A percentile compares a stretch with the other conserved stretches of the same genome.
Evolutionary conservation across 2,888 invertebrate genomes (phyloP).

Genomic region (Idaea dimidiata): DNA sequence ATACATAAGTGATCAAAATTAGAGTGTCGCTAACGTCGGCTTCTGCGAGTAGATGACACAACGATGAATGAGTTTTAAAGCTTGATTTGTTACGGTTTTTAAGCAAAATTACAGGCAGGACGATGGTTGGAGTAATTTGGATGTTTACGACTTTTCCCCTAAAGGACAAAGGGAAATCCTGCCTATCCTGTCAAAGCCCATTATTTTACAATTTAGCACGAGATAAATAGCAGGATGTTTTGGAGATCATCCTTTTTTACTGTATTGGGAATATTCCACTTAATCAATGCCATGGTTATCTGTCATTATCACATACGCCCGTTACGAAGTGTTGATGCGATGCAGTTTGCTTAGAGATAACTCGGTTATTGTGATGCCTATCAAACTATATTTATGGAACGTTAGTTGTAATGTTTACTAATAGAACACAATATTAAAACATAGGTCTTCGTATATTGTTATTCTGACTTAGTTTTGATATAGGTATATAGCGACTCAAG

Average conservation of each 20-base stretch:
- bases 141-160: not conserved
- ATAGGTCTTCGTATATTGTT: not conserved
- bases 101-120: not conserved
- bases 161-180: not conserved
- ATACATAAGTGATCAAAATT: not conserved
- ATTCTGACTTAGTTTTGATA: not conserved
- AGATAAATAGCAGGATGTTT: not conserved
- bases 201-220: not conserved
- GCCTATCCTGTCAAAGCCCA: not conserved
- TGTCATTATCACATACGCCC: slow-evolving; percentile 1
- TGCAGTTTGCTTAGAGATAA: slow-evolving; percentile 35
- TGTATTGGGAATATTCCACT: not conserved
- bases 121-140: not conserved
- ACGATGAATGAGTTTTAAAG: not conserved
- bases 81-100: not conserved
- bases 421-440: not conserved
- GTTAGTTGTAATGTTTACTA: slow-evolving; percentile 19
- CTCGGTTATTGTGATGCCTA: slow-evolving; percentile 41
- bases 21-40: not conserved
- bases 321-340: not conserved
- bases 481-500: too few relatives aligned
- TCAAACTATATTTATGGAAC: slow-evolving; percentile 29
- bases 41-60: too few relatives aligned
- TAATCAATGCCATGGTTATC: slow-evolving; percentile 3
- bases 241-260: not conserved